These are phyloP conservation scores for Hirtodrosophila cameraria DNA, from an alignment of 2,888 invertebrate species.

Conservation along the genomic window DNA sequence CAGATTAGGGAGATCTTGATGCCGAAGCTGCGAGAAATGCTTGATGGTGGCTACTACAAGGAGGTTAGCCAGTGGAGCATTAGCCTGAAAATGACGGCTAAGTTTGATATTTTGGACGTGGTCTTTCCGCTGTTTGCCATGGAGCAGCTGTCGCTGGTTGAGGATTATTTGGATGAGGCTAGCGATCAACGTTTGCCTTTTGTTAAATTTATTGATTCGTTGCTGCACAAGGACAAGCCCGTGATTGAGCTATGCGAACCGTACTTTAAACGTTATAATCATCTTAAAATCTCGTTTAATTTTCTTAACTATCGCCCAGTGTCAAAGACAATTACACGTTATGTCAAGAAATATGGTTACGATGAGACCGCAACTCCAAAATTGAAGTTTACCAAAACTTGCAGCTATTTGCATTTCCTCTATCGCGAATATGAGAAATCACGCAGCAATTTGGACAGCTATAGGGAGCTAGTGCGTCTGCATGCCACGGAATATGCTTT, in stretches of 20 bases:
- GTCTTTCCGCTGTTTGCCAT: slow-evolving; percentile 92
- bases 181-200: slow-evolving; percentile 88
- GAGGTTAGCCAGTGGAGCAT: slow-evolving; percentile 90
- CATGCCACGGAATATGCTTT: slow-evolving; percentile 87
- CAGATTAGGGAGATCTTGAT: slow-evolving; percentile 87
- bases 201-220: slow-evolving; percentile 89
- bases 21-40: slow-evolving; percentile 86
- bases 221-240: slow-evolving; percentile 87
- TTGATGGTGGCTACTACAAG: slow-evolving; percentile 87
- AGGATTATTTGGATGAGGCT: slow-evolving; percentile 89
- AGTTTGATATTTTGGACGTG: slow-evolving; percentile 89
- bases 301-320: slow-evolving; percentile 90
- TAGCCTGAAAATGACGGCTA: slow-evolving; percentile 87
- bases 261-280: slow-evolving; percentile 85
- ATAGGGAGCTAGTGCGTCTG: slow-evolving; percentile 92
- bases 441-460: slow-evolving; percentile 90
- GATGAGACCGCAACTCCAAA: slow-evolving; percentile 89
- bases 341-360: slow-evolving; percentile 91
- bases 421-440: slow-evolving; percentile 91
- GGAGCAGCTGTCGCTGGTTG: slow-evolving; percentile 90
- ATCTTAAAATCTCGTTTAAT: slow-evolving; percentile 89
- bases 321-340: slow-evolving; percentile 90
- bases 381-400: slow-evolving; percentile 89
- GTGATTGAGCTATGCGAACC: slow-evolving; percentile 86
- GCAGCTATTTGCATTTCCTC: slow-evolving; percentile 91